Evolutionary conservation across 2,113 vertebrate genomes (phyloP), one percentile per base, ranked within the genome.

Genomic region (Scomber colias): DNA sequence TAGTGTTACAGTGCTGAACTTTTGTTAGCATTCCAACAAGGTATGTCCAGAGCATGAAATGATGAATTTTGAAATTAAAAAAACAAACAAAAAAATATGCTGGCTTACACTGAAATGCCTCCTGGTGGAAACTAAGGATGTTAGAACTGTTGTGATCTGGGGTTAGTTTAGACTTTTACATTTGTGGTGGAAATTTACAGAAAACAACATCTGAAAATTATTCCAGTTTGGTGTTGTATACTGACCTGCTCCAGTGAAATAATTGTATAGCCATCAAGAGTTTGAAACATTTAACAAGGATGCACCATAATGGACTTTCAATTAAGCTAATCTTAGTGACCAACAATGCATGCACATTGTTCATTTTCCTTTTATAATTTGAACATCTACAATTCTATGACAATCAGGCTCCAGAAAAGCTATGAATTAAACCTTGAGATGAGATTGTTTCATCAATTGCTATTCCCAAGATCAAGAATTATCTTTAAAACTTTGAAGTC

Each of bases 21-120:
- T 62, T 62, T 63, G 30, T 57, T 63, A 66, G 54, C 71, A 45
- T 71, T 55, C 66, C 75, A 30, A 3, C 40, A 27, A 71, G 51
- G 48, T 66, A 30, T 30, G 48, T 44, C 44, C 55, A 56, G 76
- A 63, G 55, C 49, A 71, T 69, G 46, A 54, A 69, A 69, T 9
- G 27, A 51, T 56, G n/a, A 53, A 54, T 49, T 54, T n/a, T 31
- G 30, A 4, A 14, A 40, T 35, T 40, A 70, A 83, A 77, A 24
- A 12, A 35, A 64, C 21, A 27, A 50, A 21, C 21, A 21, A 45
- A 45, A 8, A 31, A 19, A 15, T 1, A 24, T 10, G 48, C 10
- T 62, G 27, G 31, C 11, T 30, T 53, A 17, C 35, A 30, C 57
- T n/a, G 51, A 63, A 49, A 57, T 56, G 35, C 63, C 60, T 75